Evolutionary conservation across 1,140 invertebrate species (phyloP), one percentile per base, ranked within the genome.

Genomic region (fruit fly (Drosophila melanogaster)): DNA sequence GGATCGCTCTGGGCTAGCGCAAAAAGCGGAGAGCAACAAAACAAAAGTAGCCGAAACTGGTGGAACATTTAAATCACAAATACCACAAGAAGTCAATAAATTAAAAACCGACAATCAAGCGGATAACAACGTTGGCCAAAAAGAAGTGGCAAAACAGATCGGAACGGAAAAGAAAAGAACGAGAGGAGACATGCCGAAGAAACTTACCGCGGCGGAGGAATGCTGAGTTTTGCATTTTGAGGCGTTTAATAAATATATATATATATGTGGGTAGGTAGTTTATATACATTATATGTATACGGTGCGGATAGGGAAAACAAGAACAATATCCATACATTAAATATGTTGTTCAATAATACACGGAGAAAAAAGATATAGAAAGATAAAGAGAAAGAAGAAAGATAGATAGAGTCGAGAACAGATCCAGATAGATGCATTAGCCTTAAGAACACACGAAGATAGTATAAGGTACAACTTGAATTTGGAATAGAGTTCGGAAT

Each of bases 171-270:
- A 40, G 11, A 71, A 62, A 54, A 57, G 57, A 79, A 51, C 49
- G 53, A 50, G 30, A 51, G 60, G 49, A 76, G 70, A 80, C 91
- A 92, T 92, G 91, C 91, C 91, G 90, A 92, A 71, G 90, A 92
- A 71, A 95, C 95, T 95, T 95, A 95, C 95, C 95, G 94, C 93
- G 95, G 94, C 81, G 94, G 94, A 87, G 94, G 94, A 92, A 94
- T 93, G 94, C 95, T 95, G 94, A 93, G 67, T 79, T 91, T 90
- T 87, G 75, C 75, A 81, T 91, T 87, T 70, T 91, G 51, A 73
- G 66, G 93, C 94, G 94, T 75, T 79, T 67, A 66, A 73, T 60
- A 67, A 73, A 61, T 65, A 60, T 64, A 57, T 73, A 73, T 37
- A 37, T 37, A 73, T 38, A 37, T 37, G 14, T 66, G 66, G 53